Base-by-base conservation (phyloP, 2,797 vertebrate genomes). In the Rachycentron canadum region DNA sequence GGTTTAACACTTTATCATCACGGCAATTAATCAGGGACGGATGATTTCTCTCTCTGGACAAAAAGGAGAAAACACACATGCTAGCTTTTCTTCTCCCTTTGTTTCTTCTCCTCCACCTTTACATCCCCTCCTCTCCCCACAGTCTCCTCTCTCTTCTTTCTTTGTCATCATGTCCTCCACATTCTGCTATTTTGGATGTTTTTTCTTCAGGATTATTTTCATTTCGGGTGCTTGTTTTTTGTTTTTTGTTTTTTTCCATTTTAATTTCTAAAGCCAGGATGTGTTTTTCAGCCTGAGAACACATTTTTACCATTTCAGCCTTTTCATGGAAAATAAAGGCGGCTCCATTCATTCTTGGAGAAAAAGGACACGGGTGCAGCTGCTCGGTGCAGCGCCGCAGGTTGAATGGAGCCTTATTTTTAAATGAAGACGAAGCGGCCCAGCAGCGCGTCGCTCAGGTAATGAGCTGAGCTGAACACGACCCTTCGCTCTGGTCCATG, bases 221-320 rank as follows among this genome's bases (percentile, higher is more conserved):
- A 28, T 7, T 19, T 7, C 1, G 4, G 13, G 8, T 25, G 3
- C 19, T 0, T 49, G 1, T 43, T 32, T 58, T 26, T 53, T 17
- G n/a, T n/a, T n/a, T n/a, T n/a, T n/a, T n/a, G n/a, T n/a, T n/a
- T n/a, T n/a, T n/a, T n/a, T n/a, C n/a, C n/a, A n/a, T n/a, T n/a
- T n/a, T n/a, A n/a, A n/a, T 66, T 71, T 68, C 41, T 49, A 71
- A 25, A 41, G 14, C 0, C 7, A 14, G 56, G 38, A 65, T 40
- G n/a, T 71, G 78, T 69, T 79, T 79, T 81, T 79, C 59, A 45
- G 67, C 28, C 53, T 75, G 21, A 58, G 28, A 47, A 26, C 53
- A 43, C 8, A 10, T n/a, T n/a, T 49, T 67, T 11, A 74, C 41
- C 56, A n/a, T 62, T 69, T 60, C 45, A 47, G 45, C 34, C 81